Base-by-base conservation (phyloP, 2,888 invertebrate species). In the Opisthograptis luteolata region DNA sequence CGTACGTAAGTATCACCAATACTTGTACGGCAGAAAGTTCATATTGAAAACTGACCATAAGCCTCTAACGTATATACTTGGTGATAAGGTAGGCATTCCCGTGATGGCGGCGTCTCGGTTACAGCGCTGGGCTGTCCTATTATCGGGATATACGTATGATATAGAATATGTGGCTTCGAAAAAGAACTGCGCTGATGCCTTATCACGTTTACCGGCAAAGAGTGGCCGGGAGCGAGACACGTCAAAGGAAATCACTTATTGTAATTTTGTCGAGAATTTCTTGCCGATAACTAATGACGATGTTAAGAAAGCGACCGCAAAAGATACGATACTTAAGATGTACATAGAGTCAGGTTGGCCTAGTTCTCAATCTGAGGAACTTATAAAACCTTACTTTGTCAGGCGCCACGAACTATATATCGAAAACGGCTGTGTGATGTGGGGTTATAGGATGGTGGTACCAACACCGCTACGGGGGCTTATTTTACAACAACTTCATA, bases 371-470 rank as follows among this genome's bases (percentile, higher is more conserved):
- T 0, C 15, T 1, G 31, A 31, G n/a, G 17, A 17, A 7, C 1
- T 8, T 1, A 3, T 34, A 8, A 4, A 34, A 10, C 19, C 19
- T 2, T 20, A 34, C 13, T 31, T n/a, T 31, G 2, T n/a, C 3
- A 14, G 31, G 5, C 14, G 31, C 1, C 7, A 31, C n/a, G 31
- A 31, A 3, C 17, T 31, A 9, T 31, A 31, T 17, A 0, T 46
- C 8, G 53, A 53, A 8, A 30, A 19, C 8, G 46, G 52, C n/a
- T 58, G 58, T 37, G n/a, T 58, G 2, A 19, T 58, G 28, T 54
- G 51, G 48, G 54, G 54, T 0, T 51, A 54, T 14, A 20, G 51
- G 9, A 22, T 31, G n/a, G 9, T 31, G 4, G 6, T 31, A 17
- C 31, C 34, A 10, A 10, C 4, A 1, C 3, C 31, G n/a, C 6